Evolutionary conservation across 2,113 vertebrate species (phyloP).

Genomic region (Prolemur simus): DNA sequence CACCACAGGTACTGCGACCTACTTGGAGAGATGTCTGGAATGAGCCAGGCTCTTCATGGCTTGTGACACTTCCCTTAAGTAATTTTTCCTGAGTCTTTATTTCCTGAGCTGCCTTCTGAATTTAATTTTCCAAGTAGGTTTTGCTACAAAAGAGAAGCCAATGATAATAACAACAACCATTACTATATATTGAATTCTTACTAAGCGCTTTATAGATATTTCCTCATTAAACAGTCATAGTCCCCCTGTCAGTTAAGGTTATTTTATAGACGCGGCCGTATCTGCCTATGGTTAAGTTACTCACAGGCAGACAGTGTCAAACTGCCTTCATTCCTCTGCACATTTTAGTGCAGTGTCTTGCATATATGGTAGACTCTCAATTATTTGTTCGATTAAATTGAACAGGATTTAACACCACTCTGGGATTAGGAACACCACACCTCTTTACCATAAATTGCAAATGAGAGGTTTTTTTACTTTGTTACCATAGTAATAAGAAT

Average conservation of each 20-base stretch:
- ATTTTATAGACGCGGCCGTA: neutral
- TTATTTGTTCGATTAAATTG: neutral
- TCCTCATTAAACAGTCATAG: neutral
- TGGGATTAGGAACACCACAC: neutral
- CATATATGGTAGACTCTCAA: neutral
- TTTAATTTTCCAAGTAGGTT: neutral
- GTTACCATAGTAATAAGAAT: neutral
- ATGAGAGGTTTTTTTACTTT: neutral
- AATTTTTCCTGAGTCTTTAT: constrained; percentile 11
- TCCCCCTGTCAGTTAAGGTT: neutral
- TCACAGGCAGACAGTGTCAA: neutral
- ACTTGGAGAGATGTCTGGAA: neutral
- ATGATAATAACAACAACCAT: neutral
- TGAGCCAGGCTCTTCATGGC: neutral
- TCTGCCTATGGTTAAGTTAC: neutral
- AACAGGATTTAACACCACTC: neutral
- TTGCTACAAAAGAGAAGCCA: neutral
- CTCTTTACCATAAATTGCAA: neutral
- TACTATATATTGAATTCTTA: neutral
- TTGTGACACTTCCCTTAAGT: neutral
- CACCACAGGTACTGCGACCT: neutral
- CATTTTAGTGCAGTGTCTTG: neutral
- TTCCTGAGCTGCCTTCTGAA: neutral
- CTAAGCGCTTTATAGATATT: neutral
- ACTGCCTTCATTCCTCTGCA: neutral